Base-by-base conservation (phyloP, 2,888 invertebrate genomes). In the Melieria picta region DNA sequence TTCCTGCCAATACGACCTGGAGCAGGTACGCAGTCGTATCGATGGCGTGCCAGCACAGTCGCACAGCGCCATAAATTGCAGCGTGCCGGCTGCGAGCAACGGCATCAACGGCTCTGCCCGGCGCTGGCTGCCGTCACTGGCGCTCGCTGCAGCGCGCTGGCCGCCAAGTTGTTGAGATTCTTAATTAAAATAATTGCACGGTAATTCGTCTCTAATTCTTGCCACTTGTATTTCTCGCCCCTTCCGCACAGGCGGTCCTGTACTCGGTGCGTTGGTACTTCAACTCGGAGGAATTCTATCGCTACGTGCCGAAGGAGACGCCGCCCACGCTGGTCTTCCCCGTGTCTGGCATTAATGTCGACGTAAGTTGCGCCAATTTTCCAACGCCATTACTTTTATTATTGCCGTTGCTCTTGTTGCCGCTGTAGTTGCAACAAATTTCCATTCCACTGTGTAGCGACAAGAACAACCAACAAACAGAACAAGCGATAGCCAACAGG, bases 251-350 rank as follows among this genome's bases (percentile, higher is more conserved):
- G 87, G 87, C 87, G 64, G 84, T 85, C 52, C 86, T 91, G 60
- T 91, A 91, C 81, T 89, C 90, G 42, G 89, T 91, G 76, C 90
- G 90, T 83, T 91, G 91, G 91, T 91, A 90, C 85, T 88, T 90
- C 78, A 89, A 89, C 74, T 81, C 85, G 47, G 88, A 88, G 76
- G 91, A 91, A 83, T 91, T 91, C 85, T 91, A 90, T 84, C 89
- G 90, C 77, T 91, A 87, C 81, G 88, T 90, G 71, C 91, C 91
- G 50, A 90, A 89, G 77, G 90, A 90, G 80, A 83, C 87, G 58
- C 90, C 90, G 50, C 89, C 90, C 68, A 89, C 89, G 74, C 87
- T 88, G 75, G 89, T 88, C 72, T 91, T 90, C 82, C 84, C 88
- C 16, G 88, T 89, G 69, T 87, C 88, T 52, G 90, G 89, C 77